A percentile compares a stretch with the other conserved stretches of the same genome.
Conservation (phyloP, 2,888 invertebrate genomes). For the Toxonevra muliebris region DNA sequence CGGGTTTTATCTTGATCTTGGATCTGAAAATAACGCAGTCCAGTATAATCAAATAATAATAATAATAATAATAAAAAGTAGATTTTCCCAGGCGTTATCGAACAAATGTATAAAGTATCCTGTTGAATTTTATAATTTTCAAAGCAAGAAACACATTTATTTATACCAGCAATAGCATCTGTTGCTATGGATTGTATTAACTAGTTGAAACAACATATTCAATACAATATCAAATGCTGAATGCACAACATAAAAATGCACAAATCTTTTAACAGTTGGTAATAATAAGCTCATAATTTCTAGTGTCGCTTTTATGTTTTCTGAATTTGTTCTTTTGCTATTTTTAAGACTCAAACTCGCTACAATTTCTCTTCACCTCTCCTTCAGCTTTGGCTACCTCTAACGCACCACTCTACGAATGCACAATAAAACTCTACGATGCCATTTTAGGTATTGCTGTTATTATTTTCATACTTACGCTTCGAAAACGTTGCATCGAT, state of each 20-base stretch:
- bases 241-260: constrained; percentile 34
- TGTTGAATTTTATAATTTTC: too few relatives aligned
- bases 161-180: too few relatives aligned
- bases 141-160: too few relatives aligned
- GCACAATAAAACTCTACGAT: background rate
- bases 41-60: too few relatives aligned
- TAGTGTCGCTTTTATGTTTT: constrained; percentile 44
- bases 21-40: too few relatives aligned
- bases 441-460: constrained; percentile 3
- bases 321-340: constrained; percentile 15
- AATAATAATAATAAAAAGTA: too few relatives aligned
- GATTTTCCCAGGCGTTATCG: too few relatives aligned
- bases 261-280: constrained; percentile 65
- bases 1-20: too few relatives aligned
- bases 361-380: background rate
- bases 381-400: background rate
- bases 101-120: too few relatives aligned
- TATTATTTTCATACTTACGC: constrained; percentile 35
- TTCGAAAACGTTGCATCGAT: constrained; percentile 41
- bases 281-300: constrained; percentile 60
- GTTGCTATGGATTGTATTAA: too few relatives aligned
- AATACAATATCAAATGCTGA: background rate
- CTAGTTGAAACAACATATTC: background rate
- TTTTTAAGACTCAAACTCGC: constrained; percentile 10
- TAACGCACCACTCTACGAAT: background rate